A percentile compares a stretch with the other conserved stretches of the same genome.
These are phyloP conservation scores for Seira sanloemensis DNA, from an alignment of 2,888 invertebrate species.

Conservation along the genomic window DNA sequence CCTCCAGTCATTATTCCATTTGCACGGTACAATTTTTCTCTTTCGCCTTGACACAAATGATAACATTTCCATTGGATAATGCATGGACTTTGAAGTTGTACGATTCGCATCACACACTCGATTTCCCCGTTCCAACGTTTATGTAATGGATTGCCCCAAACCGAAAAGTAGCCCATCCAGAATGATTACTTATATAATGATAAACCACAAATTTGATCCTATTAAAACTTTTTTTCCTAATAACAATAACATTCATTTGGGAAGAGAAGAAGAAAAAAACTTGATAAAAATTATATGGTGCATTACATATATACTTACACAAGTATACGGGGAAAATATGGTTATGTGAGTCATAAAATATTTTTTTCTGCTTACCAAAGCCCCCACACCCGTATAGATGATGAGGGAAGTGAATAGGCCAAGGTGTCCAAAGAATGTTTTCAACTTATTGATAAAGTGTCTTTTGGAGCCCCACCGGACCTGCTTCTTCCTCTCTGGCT, in stretches of 20 bases:
- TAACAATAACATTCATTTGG: not conserved
- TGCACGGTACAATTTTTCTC: not conserved
- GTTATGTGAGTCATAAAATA: not conserved
- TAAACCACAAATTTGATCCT: not conserved
- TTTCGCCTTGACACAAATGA: not conserved
- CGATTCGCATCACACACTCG: not conserved
- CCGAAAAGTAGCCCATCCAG: not conserved
- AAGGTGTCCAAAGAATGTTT: slow-evolving; percentile 80
- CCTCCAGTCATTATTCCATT: not conserved
- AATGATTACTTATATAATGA: not conserved
- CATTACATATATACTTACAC: no score
- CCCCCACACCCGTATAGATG: slow-evolving; percentile 87
- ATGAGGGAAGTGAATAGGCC: slow-evolving; percentile 86
- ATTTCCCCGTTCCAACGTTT: no score
- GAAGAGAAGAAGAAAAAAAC: no score
- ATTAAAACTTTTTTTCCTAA: not conserved
- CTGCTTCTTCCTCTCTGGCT: slow-evolving; percentile 63
- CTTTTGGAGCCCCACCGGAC: slow-evolving; percentile 67
- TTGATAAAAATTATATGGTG: no score
- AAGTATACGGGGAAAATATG: not conserved
- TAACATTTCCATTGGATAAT: not conserved
- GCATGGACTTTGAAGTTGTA: not conserved
- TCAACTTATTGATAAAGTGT: slow-evolving; percentile 67
- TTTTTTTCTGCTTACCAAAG: slow-evolving; percentile 79
- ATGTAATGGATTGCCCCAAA: no score